A percentile compares a stretch with the other conserved stretches of the same genome.
phyloP scores from a whole-genome alignment of 2,113 vertebrate species.

The Pithys albifrons region DNA sequence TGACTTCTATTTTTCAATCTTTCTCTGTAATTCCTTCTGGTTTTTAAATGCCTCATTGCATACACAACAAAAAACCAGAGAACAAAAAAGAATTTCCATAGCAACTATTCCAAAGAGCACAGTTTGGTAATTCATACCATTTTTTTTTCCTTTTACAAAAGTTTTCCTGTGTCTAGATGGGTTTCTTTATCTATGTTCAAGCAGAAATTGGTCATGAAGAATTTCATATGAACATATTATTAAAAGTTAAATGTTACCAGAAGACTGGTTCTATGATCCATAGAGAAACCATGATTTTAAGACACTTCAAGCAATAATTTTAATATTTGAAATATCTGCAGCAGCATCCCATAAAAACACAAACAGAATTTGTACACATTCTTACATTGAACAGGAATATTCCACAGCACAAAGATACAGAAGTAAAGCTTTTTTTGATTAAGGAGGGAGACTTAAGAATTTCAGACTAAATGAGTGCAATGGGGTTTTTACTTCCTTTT shows the following conservation, averaged over 20 bases:
- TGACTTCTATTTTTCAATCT: not conserved
- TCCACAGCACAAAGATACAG: not conserved
- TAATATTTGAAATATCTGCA: not conserved
- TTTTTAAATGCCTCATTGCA: conserved; percentile 10
- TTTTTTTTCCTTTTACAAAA: not conserved
- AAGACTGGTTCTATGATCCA: not conserved
- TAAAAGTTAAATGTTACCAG: not conserved
- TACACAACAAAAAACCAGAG: not conserved
- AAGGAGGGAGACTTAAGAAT: not conserved
- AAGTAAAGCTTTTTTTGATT: not conserved
- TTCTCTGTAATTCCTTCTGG: not conserved
- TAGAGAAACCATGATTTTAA: not conserved
- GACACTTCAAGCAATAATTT: not conserved
- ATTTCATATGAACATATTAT: not conserved
- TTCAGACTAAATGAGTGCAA: not conserved
- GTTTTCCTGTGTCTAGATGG: not conserved
- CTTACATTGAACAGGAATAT: not conserved
- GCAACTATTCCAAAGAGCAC: conserved; percentile 28
- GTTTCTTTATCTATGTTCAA: not conserved
- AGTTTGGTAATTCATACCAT: not conserved
- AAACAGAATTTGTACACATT: not conserved
- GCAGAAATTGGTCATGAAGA: not conserved
- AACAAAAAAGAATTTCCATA: not conserved
- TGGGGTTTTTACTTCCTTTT: not conserved
- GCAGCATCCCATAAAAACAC: not conserved